Evolutionary conservation across 2,113 vertebrate genomes (phyloP), one percentile per base, ranked within the genome.

Genomic region (Podarcis cretensis): DNA sequence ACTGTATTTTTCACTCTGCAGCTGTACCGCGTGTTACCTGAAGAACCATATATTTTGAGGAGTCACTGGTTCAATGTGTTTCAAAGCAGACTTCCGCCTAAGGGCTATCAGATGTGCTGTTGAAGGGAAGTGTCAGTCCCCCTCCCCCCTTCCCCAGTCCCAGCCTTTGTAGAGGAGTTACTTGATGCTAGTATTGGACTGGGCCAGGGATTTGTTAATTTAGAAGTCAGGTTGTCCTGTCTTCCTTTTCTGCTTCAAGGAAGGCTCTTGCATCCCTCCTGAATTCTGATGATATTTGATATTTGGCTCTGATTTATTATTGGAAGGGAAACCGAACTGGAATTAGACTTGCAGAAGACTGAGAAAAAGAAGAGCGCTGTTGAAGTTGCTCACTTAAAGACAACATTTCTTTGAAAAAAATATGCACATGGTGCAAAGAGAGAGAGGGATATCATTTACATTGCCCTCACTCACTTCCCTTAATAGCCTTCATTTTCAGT

Each of bases 21-120:
- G 37, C 40, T n/a, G 81, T 81, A 83, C 83, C 87, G 78, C 83
- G 37, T 80, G 7, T 85, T 85, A 82, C 85, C 90, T 93, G 86
- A 90, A 92, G 90, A 94, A 25, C 59, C 81, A 84, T 80, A 16
- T 65, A 66, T n/a, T 85, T 35, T 18, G 12, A 25, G 59, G 81
- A 92, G 25, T 75, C 85, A 2, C 85, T 83, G 75, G 71, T 91
- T 89, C 86, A 73, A 43, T 90, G 86, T 77, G 65, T 94, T 79
- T 77, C 92, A 88, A 91, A 87, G 40, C 76, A 77, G 4, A 6
- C 83, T 76, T 68, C 85, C 87, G 92, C 90, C 87, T 88, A 25
- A 94, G 90, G 87, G 79, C 87, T 85, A 73, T 89, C 88, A 92
- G 91, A 81, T 74, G 74, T 43, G 87, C 0, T 0, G 54, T 92